Base-by-base conservation (phyloP, 2,888 invertebrate genomes). In the Choristoneura rosaceana region DNA sequence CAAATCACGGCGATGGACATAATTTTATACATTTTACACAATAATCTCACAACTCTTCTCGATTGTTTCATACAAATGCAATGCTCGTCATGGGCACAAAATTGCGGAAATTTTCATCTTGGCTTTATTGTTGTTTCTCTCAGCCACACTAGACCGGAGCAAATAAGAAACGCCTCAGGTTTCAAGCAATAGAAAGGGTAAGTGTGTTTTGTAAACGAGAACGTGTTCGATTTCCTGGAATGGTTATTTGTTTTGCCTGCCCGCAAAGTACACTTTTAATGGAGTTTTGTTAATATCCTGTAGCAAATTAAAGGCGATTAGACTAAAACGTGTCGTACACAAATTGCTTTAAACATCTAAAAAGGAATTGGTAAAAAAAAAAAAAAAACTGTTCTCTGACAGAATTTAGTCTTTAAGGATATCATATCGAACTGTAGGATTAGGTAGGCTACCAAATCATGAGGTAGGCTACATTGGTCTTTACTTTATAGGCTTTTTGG, bases 171-270 rank as follows among this genome's bases (percentile, higher is more conserved):
- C 10, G 62, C 38, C 43, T 71, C 67, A 55, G 62, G 67, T 62
- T 67, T 50, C 47, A 12, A 5, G 5, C 60, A 60, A 65, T 60
- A 65, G 65, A 65, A 50, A n/a, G 60, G 60, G 43, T 25, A 58
- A 71, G 62, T 71, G 62, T 71, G 71, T 61, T 71, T 67, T 62
- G 67, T 62, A 67, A 71, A 71, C 45, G 67, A 65, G 45, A 47
- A 58, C 45, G 62, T 38, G 47, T 71, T 62, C 61, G 55, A 58
- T 62, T 62, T 62, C 52, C 52, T 62, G 33, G 45, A 66, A 60
- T n/a, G 17, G 43, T 70, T 66, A 59, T 70, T 66, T 70, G 70
- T 50, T 58, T 66, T 70, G 34, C 43, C 17, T 33, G 34, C 50
- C 52, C 50, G 12, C 14, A 45, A 33, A 34, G 34, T 50, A 25